Evolutionary conservation across 1,140 invertebrate species (phyloP), one percentile per base, ranked within the genome.

Genomic region (Drosophila elegans): DNA sequence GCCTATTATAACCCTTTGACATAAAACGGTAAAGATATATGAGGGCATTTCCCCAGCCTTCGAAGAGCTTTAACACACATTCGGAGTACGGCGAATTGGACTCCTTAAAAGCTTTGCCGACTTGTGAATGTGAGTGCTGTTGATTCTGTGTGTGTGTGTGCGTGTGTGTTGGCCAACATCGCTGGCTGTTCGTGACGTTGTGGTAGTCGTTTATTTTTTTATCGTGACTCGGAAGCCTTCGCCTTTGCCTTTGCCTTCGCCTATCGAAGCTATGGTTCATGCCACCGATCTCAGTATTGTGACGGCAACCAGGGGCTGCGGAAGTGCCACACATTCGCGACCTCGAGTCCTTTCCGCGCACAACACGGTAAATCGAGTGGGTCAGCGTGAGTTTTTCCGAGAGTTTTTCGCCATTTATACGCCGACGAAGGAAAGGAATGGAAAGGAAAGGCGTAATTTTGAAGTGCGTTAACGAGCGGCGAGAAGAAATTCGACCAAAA

Each of bases 81-180:
- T 86, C 82, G 83, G 82, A 86, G 54, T 88, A 52, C 69, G 81
- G 81, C 81, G 78, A 86, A 81, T 68, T 74, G 9, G 21, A 2
- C 0, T 42, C 29, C 27, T 45, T 12, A 27, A 39, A 27, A 71
- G 42, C 67, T 71, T 69, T 32, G 16, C 12, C 61, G 9, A 45
- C 21, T n/a, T 32, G 27, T 6, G 16, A 10, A 1, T 49, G 42
- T 44, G 16, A 45, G 55, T 46, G 42, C 3, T 21, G 2, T 5
- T 42, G 36, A 25, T 27, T 39, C 29, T 5, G 42, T 54, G 49
- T 0, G 9, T 27, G 21, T 46, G n/a, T 5, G 9, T 44, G 57
- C 49, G 45, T 16, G 13, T 48, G 36, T 60, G 25, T 48, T 59
- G 38, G 55, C 52, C 36, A 21, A 64, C 34, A 45, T 45, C 44